These are phyloP conservation scores for Amphiprion percula DNA, from an alignment of 2,113 vertebrate genomes.

Conservation along the genomic window DNA sequence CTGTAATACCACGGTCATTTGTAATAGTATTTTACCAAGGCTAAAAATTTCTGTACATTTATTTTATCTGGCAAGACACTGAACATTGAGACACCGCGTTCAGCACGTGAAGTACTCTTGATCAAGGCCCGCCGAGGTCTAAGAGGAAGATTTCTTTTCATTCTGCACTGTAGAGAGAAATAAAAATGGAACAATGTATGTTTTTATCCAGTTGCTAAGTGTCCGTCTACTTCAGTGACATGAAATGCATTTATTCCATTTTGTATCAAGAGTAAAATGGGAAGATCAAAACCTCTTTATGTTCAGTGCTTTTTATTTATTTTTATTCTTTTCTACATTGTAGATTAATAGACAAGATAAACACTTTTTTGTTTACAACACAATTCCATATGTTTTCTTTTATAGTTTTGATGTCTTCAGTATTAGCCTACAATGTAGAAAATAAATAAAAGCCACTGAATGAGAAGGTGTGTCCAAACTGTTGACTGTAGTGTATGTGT, in stretches of 20 bases:
- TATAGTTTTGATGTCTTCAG: too few relatives aligned
- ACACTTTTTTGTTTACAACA: too few relatives aligned
- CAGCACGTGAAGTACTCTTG: background rate
- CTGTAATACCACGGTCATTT: conserved; percentile 4
- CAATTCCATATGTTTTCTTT: too few relatives aligned
- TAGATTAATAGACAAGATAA: too few relatives aligned
- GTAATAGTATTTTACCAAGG: background rate
- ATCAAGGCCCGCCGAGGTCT: background rate
- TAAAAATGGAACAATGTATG: background rate
- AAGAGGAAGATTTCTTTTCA: background rate
- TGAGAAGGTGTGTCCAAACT: too few relatives aligned
- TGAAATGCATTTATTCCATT: background rate
- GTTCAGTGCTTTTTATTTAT: too few relatives aligned
- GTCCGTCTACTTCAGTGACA: background rate
- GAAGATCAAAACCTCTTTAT: background rate
- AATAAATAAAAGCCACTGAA: too few relatives aligned
- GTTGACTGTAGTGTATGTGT: background rate
- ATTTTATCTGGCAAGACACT: conserved; percentile 21
- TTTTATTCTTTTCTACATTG: too few relatives aligned
- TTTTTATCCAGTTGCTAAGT: background rate
- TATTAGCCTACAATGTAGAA: too few relatives aligned
- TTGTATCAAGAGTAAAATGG: background rate
- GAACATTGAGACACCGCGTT: background rate
- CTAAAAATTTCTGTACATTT: conserved; percentile 4
- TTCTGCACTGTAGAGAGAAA: background rate